phyloP scores from a whole-genome alignment of 2,888 invertebrate genomes.

The Dicyrtomina minuta region DNA sequence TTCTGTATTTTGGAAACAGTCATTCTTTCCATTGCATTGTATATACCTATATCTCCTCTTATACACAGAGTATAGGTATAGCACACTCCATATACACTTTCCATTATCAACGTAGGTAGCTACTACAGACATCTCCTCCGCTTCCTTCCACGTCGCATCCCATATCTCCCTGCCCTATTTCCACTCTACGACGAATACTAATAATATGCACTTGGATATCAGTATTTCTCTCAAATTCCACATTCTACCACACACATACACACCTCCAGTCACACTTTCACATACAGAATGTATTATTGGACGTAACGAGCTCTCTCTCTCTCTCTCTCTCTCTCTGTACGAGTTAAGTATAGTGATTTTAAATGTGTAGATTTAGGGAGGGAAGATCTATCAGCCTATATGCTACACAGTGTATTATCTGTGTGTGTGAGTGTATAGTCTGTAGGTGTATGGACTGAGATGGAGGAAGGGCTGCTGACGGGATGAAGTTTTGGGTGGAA shows the following conservation, averaged over 20 bases:
- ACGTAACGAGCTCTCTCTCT: constrained; percentile 12
- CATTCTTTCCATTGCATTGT: constrained; percentile 7
- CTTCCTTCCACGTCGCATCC: too few relatives aligned
- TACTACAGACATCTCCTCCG: too few relatives aligned
- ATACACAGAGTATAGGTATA: too few relatives aligned
- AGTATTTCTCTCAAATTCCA: constrained; percentile 4
- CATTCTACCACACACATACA: not conserved
- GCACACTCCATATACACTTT: too few relatives aligned
- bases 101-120: too few relatives aligned
- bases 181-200: not conserved
- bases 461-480: not conserved
- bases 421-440: not conserved
- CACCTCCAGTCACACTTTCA: not conserved
- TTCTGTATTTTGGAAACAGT: constrained; percentile 20
- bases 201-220: not conserved
- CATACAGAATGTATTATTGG: constrained; percentile 3
- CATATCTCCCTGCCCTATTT: too few relatives aligned
- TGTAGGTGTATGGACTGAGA: not conserved
- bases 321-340: not conserved
- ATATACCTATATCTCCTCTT: too few relatives aligned
- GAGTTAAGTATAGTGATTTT: constrained; percentile 3
- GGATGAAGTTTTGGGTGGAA: constrained; percentile 3
- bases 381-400: too few relatives aligned
- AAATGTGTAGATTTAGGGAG: not conserved
- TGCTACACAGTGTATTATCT: not conserved